Conservation (phyloP, 2,113 vertebrate species). For the Setophaga coronata region DNA sequence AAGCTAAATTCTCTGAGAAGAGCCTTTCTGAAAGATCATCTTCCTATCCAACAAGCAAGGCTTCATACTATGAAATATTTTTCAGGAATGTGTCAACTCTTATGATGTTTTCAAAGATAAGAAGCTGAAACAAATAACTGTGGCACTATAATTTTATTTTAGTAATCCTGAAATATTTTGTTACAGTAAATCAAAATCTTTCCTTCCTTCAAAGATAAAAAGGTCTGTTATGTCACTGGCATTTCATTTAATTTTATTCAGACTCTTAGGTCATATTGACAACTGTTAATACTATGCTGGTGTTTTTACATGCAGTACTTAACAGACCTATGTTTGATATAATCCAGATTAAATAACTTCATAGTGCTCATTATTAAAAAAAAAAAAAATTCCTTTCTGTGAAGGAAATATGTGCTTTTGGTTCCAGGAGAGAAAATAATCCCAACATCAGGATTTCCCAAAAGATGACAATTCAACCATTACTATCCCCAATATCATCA, state of each 20-base stretch:
- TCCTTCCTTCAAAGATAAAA: constrained; percentile 14
- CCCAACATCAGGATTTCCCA: background rate
- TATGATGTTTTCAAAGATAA: background rate
- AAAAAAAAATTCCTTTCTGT: background rate
- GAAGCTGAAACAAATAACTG: background rate
- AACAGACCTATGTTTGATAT: background rate
- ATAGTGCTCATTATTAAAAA: background rate
- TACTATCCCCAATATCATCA: background rate
- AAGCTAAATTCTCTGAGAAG: background rate
- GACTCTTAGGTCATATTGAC: background rate
- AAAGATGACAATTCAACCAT: background rate
- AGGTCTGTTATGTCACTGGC: background rate
- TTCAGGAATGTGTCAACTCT: background rate
- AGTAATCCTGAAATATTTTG: background rate
- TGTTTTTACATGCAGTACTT: background rate
- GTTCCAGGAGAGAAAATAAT: background rate
- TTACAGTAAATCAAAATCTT: background rate
- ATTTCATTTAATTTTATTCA: background rate
- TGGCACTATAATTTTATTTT: background rate
- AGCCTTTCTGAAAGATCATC: background rate
- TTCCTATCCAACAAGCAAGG: background rate
- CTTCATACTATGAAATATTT: background rate
- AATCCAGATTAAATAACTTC: background rate
- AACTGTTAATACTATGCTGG: background rate
- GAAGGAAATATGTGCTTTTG: background rate